Evolutionary conservation across 2,113 vertebrate species (phyloP), one percentile per base, ranked within the genome.

Genomic region (Myotis yumanensis): DNA sequence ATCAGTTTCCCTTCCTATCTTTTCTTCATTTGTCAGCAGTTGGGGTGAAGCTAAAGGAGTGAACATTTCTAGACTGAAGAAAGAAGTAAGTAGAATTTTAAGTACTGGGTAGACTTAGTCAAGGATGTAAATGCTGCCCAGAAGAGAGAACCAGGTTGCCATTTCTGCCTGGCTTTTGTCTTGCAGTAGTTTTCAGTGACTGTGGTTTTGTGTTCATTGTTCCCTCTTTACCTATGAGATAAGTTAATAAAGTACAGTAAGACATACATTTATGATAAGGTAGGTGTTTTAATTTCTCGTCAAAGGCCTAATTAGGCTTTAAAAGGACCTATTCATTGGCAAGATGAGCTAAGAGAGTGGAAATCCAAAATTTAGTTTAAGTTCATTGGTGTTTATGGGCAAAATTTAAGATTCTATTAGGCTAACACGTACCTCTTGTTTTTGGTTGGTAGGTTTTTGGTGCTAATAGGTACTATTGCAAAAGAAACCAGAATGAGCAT

Each of bases 1-100:
- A 0, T 99, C 99, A 0, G 98, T 98, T 57, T 97, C 99, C 0
- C 97, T 99, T 68, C 99, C 99, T 68, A 91, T 99, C 97, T 99
- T 98, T 96, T 98, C 97, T 25, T 98, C 99, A 0, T 93, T 98
- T 76, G 77, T 99, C 83, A 97, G 95, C 81, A 92, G 96, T 90
- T 88, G 97, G 71, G 64, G 43, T 0, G 51, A 96, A 51, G 69
- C 54, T 32, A 68, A 66, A 48, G 64, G 30, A 40, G 0, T 57
- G 0, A 7, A 1, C 48, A 23, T 52, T 16, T 68, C 23, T 7
- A n/a, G 28, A 5, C 40, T 96, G 85, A 93, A 64, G 91, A 90
- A 71, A 30, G 69, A 95, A 7, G 97, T 97, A 5, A 96, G 96
- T 93, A 40, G 3, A 16, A 2, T 32, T 91, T 72, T 18, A 51